Percentiles rank a stretch among this genome's conserved stretches.
phyloP scores from a whole-genome alignment of 2,113 vertebrate species.

The Himantopus leucocephalus region DNA sequence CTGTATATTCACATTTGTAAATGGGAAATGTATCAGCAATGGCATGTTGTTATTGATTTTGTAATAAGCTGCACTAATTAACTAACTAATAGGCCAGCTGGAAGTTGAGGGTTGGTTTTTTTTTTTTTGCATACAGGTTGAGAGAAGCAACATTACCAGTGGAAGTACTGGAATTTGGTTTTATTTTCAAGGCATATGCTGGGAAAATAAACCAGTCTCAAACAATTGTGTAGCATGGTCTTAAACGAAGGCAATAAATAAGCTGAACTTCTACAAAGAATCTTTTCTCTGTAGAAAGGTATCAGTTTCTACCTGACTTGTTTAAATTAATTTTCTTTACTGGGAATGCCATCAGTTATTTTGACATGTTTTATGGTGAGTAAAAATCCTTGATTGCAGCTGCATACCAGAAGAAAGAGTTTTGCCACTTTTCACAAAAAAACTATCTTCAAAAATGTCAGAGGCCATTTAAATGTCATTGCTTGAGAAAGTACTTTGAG shows the following conservation, averaged over 20 bases:
- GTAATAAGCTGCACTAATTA: slow-evolving; percentile 33
- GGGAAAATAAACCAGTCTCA: not conserved
- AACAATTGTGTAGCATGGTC: not conserved
- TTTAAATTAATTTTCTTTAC: slow-evolving; percentile 64
- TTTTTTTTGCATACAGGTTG: not conserved
- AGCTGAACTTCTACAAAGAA: slow-evolving; percentile 8
- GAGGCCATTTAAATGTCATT: slow-evolving; percentile 18
- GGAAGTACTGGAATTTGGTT: not conserved
- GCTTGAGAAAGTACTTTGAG: not conserved
- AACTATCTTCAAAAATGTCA: not conserved
- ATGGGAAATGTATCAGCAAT: not conserved
- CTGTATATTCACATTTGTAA: not conserved
- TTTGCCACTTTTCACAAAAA: slow-evolving; percentile 10
- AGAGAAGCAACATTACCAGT: not conserved
- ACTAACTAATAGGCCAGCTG: slow-evolving; percentile 22
- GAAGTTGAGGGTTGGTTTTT: not conserved
- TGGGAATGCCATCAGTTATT: slow-evolving; percentile 27
- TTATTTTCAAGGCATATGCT: not conserved
- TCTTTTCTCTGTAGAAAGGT: not conserved
- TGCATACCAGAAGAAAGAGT: not conserved
- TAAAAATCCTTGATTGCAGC: not conserved
- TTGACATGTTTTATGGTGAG: slow-evolving; percentile 22
- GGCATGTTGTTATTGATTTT: slow-evolving; percentile 13
- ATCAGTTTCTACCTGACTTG: slow-evolving; percentile 37
- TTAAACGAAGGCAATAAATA: slow-evolving; percentile 23